A percentile compares a stretch with the other conserved stretches of the same genome.
phyloP scores from a whole-genome alignment of 2,113 vertebrate genomes.

The Proteles cristata region DNA sequence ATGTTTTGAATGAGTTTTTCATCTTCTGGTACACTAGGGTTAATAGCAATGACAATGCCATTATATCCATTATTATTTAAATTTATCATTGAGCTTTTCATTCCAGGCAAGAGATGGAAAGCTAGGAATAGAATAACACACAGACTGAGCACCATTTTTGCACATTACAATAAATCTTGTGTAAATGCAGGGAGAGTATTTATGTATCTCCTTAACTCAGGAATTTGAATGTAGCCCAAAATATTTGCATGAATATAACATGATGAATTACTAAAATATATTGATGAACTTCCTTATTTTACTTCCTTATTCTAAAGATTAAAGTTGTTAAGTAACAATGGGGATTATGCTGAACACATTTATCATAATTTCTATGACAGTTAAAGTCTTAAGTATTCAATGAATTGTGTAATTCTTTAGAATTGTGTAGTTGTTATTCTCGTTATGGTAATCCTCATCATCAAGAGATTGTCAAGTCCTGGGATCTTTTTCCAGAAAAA shows the following conservation, averaged over 20 bases:
- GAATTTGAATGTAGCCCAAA: slow-evolving; percentile 12
- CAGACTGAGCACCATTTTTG: slow-evolving; percentile 54
- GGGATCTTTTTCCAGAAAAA: not conserved
- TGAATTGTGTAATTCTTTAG: not conserved
- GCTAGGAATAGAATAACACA: slow-evolving; percentile 65
- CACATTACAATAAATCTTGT: not conserved
- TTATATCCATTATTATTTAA: slow-evolving; percentile 82
- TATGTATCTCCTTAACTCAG: slow-evolving; percentile 42
- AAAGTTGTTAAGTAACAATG: not conserved
- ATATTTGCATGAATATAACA: slow-evolving; percentile 53
- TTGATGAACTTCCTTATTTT: slow-evolving; percentile 35
- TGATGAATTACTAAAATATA: not conserved
- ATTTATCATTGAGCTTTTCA: slow-evolving; percentile 69
- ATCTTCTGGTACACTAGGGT: slow-evolving; percentile 82
- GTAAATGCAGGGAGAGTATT: slow-evolving; percentile 27
- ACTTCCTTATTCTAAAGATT: slow-evolving; percentile 13
- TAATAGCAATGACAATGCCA: slow-evolving; percentile 84
- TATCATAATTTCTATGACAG: slow-evolving; percentile 15
- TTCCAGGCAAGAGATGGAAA: slow-evolving; percentile 44
- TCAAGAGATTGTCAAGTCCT: not conserved
- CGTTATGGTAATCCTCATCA: not conserved
- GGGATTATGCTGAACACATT: not conserved
- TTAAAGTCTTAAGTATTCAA: not conserved
- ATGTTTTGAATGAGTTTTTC: slow-evolving; percentile 76
- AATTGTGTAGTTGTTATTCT: not conserved